Evolutionary conservation across 2,797 vertebrate genomes (phyloP), one percentile per base, ranked within the genome.

Genomic region (Sus cebifrons): DNA sequence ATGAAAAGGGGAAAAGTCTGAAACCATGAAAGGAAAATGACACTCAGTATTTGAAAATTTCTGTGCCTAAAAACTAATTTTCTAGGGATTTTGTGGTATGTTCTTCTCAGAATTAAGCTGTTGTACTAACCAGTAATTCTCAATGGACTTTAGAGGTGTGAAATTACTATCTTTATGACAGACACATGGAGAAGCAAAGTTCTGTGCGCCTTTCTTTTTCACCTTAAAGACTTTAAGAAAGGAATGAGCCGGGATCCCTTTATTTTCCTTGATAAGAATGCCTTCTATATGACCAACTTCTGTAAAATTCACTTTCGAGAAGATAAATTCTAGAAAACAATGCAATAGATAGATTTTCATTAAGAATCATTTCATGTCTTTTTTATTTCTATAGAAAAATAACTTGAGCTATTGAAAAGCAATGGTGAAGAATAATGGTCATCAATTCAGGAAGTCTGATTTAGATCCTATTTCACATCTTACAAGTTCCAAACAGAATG

Each of bases 401-500:
- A 75, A 8, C 11, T 36, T 71, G 17, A 68, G 54, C 11, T 84
- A 91, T 15, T 86, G 18, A 82, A 94, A 91, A 95, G 75, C 3
- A 75, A 83, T 62, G 62, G 62, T 84, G 25, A 94, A 94, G n/a
- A 87, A 81, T 49, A 86, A 86, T 29, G 5, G 23, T 56, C 36
- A 83, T 40, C 4, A 85, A 93, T 65, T 85, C 36, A 70, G 36
- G 44, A 78, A 60, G 56, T 79, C 25, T 58, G 58, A 93, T 44
- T 95, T 62, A 68, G 58, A 90, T 23, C 44, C 44, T n/a, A 89
- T 49, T 95, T 86, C 60, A 58, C 15, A 78, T 49, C 92, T 83
- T 83, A 49, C 2, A 68, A 86, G 71, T 82, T 94, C 49, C 56
- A 91, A 95, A 79, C 15, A 64, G 44, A 83, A 89, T 64, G 4